Conservation (phyloP, 1,140 invertebrate genomes). For the Drosophila micromelanica region DNA sequence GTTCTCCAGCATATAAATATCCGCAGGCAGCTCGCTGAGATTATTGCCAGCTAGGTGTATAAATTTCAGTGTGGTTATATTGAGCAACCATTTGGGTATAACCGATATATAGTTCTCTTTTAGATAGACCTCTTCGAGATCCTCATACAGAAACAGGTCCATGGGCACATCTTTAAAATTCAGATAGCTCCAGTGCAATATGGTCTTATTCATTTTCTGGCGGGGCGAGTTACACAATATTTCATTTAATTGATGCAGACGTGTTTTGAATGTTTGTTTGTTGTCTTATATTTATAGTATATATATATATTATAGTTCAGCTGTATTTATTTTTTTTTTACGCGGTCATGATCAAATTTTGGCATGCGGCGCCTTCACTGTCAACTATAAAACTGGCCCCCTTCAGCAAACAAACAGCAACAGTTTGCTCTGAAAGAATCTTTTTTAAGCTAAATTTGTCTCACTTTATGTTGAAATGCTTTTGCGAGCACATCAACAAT, state of each 20-base stretch:
- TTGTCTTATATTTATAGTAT: slow-evolving; percentile 22
- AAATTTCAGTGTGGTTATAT: slow-evolving; percentile 78
- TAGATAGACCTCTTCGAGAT: slow-evolving; percentile 78
- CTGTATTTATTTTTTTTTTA: slow-evolving; percentile 54
- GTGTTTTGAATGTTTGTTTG: slow-evolving; percentile 48
- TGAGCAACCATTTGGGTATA: slow-evolving; percentile 80
- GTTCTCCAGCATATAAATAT: slow-evolving; percentile 80
- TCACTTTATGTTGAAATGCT: no score
- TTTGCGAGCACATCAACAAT: background rate
- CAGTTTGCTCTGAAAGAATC: slow-evolving; percentile 59
- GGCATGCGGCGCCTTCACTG: slow-evolving; percentile 62
- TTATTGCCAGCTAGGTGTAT: slow-evolving; percentile 81
- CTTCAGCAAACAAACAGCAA: slow-evolving; percentile 60
- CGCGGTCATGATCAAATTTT: slow-evolving; percentile 80
- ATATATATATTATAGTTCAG: slow-evolving; percentile 45
- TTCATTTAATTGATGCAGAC: slow-evolving; percentile 27
- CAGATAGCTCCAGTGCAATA: slow-evolving; percentile 83
- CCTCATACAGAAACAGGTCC: slow-evolving; percentile 78
- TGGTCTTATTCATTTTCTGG: slow-evolving; percentile 77
- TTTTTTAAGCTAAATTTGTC: no score
- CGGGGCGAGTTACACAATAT: slow-evolving; percentile 63
- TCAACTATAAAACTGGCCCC: slow-evolving; percentile 66
- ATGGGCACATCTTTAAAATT: slow-evolving; percentile 82
- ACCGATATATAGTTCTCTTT: slow-evolving; percentile 83
- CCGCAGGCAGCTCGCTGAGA: slow-evolving; percentile 64